Base-by-base conservation (phyloP, 2,797 vertebrate species). In the Natrix natrix region DNA sequence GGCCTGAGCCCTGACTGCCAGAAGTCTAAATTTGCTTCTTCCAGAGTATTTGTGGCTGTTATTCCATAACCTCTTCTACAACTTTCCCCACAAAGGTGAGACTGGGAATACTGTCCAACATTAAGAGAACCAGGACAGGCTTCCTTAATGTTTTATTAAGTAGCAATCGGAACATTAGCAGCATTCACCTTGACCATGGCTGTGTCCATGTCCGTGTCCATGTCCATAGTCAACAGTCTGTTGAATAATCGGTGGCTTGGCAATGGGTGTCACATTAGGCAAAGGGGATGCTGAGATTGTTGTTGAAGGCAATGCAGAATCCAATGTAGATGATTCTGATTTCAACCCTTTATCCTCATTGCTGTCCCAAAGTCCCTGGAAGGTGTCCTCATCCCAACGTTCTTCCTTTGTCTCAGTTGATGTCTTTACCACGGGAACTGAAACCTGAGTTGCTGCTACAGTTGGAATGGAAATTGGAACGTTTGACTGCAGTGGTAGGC, bases 211-310 rank as follows among this genome's bases (percentile, higher is more conserved):
- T 28, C 98, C 99, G 94, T 99, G 92, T 0, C 98, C 98, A 83
- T 99, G 98, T 28, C 98, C 99, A 94, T 99, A 99, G 97, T 99
- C 99, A 93, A 99, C 99, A 0, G 99, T 99, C 96, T 99, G 99
- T 91, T 99, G 98, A 91, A 99, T 98, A 90, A 99, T 91, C 61
- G 98, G 92, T 93, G 98, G 95, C 94, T 97, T 98, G 92, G 98
- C 94, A 95, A 52, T 5, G 0, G 97, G 94, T 92, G 98, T 96
- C 96, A 98, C 95, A 94, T 96, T 97, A 26, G 97, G 92, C 92
- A 97, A 95, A 92, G 97, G 92, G 60, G 96, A 93, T 90, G 93
- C n/a, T 61, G 94, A 95, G 94, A 95, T 95, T 92, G 96, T 94
- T 92, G 97, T 94, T 0, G 97, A 95, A 92, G 97, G 95, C 93